These are phyloP conservation scores for Lordiphosa andalusiaca DNA, from an alignment of 2,888 invertebrate genomes.

Conservation along the genomic window DNA sequence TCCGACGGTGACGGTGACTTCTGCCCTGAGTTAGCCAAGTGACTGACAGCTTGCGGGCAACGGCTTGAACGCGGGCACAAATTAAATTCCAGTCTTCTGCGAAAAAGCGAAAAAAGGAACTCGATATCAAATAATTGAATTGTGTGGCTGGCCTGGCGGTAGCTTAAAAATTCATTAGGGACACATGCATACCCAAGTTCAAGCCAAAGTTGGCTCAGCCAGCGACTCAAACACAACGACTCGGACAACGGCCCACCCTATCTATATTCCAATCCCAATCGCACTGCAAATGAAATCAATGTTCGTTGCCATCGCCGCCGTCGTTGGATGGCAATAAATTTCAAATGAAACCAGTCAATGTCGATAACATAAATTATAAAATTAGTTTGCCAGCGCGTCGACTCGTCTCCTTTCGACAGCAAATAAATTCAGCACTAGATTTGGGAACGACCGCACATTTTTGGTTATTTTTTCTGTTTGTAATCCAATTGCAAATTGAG, in stretches of 20 bases:
- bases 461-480: conserved; percentile 11
- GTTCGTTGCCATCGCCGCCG: conserved; percentile 1
- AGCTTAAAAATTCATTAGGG: conserved; percentile 57
- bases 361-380: conserved; percentile 64
- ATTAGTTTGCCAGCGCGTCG: conserved; percentile 52
- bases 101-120: conserved; percentile 19
- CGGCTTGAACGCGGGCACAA: conserved; percentile 34
- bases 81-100: conserved; percentile 44
- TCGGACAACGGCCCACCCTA: conserved; percentile 10
- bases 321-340: conserved; percentile 33
- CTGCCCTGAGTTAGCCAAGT: conserved; percentile 16
- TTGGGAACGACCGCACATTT: conserved; percentile 12
- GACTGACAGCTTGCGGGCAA: conserved; percentile 50
- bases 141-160: conserved; percentile 26
- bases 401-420: conserved; percentile 26
- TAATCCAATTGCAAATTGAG: conserved; percentile 26
- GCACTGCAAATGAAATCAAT: conserved; percentile 38
- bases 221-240: conserved; percentile 13
- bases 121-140: conserved; percentile 55
- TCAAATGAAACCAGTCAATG: conserved; percentile 35
- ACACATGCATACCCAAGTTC: conserved; percentile 26
- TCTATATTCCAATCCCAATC: conserved; percentile 5
- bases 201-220: conserved; percentile 13
- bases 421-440: conserved; percentile 32
- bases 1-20: conserved; percentile 31